Conservation (phyloP, 2,113 vertebrate species). For the Callipepla californica region DNA sequence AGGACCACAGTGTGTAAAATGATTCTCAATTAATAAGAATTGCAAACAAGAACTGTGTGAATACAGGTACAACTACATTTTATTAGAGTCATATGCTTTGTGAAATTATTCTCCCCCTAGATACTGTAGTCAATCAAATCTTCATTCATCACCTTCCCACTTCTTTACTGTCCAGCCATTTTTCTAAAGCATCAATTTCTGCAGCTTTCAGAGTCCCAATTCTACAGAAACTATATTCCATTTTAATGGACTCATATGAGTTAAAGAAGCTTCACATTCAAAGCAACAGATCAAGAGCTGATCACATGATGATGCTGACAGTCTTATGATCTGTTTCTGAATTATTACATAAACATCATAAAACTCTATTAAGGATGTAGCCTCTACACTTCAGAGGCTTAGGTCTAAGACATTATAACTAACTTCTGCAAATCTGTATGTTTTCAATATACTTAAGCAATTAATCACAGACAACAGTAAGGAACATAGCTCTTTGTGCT, state of each 20-base stretch:
- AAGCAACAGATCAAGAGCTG: background rate
- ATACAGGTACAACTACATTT: background rate
- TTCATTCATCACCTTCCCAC: background rate
- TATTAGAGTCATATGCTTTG: background rate
- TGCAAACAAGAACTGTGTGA: background rate
- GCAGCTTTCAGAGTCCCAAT: background rate
- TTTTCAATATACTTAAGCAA: background rate
- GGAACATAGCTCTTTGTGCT: background rate
- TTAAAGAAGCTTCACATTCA: background rate
- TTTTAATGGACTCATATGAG: background rate
- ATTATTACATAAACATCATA: background rate
- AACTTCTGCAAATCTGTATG: background rate
- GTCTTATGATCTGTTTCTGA: background rate
- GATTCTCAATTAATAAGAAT: background rate
- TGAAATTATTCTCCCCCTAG: rapidly evolving
- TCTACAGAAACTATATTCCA: background rate
- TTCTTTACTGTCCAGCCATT: background rate
- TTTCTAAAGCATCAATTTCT: background rate
- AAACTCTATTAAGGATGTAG: background rate
- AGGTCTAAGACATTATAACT: background rate
- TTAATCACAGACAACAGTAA: background rate
- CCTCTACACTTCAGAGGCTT: background rate
- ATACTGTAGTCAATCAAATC: background rate
- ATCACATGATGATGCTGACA: background rate
- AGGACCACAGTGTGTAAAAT: background rate